Conservation (phyloP, 2,888 invertebrate genomes). For the Theretra japonica region DNA sequence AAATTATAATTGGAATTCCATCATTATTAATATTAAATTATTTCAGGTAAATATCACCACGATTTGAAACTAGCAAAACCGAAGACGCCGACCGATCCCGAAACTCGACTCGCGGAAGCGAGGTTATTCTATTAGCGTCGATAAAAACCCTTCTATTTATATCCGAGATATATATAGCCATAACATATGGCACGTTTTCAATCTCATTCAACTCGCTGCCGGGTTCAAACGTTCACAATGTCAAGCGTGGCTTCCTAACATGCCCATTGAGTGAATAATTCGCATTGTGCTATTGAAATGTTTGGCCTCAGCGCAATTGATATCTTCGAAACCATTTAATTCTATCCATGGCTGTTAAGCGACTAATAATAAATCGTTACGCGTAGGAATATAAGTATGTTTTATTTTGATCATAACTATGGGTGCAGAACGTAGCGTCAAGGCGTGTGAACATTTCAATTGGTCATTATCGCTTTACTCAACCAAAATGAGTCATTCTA, state of each 20-base stretch:
- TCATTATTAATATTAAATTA: not conserved
- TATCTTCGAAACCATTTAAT: slow-evolving; percentile 2
- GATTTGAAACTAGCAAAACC: not conserved
- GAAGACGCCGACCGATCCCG: not conserved
- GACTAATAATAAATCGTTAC: slow-evolving; percentile 11
- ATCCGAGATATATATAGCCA: slow-evolving; percentile 7
- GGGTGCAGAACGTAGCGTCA: not conserved
- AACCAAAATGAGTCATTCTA: not conserved
- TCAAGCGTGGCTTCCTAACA: slow-evolving; percentile 15
- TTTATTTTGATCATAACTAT: no score
- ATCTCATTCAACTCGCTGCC: slow-evolving; percentile 23
- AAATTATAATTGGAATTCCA: no score
- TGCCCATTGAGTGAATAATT: slow-evolving; percentile 22
- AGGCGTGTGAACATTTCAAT: not conserved
- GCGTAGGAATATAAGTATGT: not conserved
- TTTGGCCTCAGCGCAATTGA: slow-evolving; percentile 12
- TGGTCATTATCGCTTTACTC: not conserved
- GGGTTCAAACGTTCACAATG: slow-evolving; percentile 21
- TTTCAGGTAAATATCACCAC: not conserved
- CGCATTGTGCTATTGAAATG: slow-evolving; percentile 25
- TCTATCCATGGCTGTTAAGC: not conserved
- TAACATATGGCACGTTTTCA: slow-evolving; percentile 26
- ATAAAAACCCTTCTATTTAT: slow-evolving; percentile 22
- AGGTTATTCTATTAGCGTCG: slow-evolving; percentile 7
- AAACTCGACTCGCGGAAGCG: slow-evolving; percentile 12